phyloP scores from a whole-genome alignment of 2,797 vertebrate species.

The Periparus ater region DNA sequence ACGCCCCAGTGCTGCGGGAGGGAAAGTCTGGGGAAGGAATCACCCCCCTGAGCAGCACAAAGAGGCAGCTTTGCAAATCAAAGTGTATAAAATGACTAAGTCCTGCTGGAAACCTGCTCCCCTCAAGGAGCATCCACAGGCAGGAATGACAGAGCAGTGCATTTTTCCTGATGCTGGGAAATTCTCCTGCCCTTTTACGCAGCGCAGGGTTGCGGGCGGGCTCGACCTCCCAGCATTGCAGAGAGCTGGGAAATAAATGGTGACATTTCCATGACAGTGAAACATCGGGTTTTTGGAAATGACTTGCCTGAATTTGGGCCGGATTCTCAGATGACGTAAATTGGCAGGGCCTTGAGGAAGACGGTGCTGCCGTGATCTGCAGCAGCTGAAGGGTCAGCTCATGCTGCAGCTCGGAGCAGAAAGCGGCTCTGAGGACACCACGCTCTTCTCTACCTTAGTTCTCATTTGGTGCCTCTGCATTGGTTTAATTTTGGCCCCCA shows the following conservation, averaged over 20 bases:
- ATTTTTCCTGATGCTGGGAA: not conserved
- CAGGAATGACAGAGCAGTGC: not conserved
- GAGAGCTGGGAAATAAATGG: not conserved
- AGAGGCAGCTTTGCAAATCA: not conserved
- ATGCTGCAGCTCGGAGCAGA: fast-evolving
- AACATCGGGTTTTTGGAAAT: not conserved
- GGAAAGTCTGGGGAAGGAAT: not conserved
- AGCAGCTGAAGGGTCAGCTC: not conserved
- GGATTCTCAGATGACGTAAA: slow-evolving; percentile 30
- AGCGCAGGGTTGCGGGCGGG: not conserved
- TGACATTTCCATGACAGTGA: slow-evolving; percentile 43
- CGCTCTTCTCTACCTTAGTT: fast-evolving
- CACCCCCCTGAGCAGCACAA: not conserved
- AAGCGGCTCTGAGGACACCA: fast-evolving
- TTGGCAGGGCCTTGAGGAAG: not conserved
- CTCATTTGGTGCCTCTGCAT: fast-evolving
- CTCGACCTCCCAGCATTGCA: not conserved
- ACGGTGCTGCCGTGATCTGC: not conserved
- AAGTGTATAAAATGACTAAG: not conserved
- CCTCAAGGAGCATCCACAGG: not conserved
- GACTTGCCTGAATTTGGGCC: not conserved
- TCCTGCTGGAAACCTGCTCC: not conserved
- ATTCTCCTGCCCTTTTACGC: not conserved
- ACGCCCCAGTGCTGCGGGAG: fast-evolving
- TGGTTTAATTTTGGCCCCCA: not conserved